A percentile compares a stretch with the other conserved stretches of the same genome.
These are phyloP conservation scores for Bombylius discolor DNA, from an alignment of 2,888 invertebrate genomes.

Conservation along the genomic window DNA sequence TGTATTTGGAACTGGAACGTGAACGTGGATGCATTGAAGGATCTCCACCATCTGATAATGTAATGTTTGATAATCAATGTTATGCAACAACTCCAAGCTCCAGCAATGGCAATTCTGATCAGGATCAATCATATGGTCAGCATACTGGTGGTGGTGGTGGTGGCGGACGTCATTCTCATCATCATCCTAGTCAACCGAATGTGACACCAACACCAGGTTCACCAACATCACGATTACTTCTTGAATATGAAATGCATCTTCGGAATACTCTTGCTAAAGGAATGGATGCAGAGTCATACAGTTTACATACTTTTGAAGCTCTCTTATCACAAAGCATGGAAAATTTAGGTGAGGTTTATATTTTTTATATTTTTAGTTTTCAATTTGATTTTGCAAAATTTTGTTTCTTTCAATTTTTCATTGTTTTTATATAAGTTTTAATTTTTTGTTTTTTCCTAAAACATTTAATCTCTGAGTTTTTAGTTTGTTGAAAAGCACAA, in stretches of 20 bases:
- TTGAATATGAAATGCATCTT: constrained; percentile 89
- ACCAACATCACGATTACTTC: constrained; percentile 67
- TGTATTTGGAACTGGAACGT: constrained; percentile 69
- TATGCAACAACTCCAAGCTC: constrained; percentile 91
- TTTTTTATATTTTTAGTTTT: neutral
- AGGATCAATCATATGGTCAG: constrained; percentile 58
- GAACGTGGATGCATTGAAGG: constrained; percentile 44
- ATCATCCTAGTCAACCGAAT: constrained; percentile 53
- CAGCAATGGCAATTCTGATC: constrained; percentile 83
- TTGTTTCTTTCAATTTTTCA: neutral
- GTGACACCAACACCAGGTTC: constrained; percentile 68
- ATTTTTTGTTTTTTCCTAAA: no score
- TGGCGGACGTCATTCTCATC: constrained; percentile 43
- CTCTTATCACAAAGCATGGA: constrained; percentile 89
- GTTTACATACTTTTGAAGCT: constrained; percentile 86
- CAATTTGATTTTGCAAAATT: neutral
- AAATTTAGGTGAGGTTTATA: constrained; percentile 60
- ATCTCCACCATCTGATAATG: constrained; percentile 85
- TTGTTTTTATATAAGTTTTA: no score
- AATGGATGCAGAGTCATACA: constrained; percentile 91
- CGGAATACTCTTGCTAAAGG: constrained; percentile 86
- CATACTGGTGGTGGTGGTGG: constrained; percentile 31
- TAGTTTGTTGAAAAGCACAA: no score
- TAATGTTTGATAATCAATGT: constrained; percentile 89
- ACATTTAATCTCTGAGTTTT: no score